Percentiles rank a stretch among this genome's conserved stretches.
Evolutionary conservation across 2,888 invertebrate genomes (phyloP).

Genomic region (Mesorhabditis sp.): DNA sequence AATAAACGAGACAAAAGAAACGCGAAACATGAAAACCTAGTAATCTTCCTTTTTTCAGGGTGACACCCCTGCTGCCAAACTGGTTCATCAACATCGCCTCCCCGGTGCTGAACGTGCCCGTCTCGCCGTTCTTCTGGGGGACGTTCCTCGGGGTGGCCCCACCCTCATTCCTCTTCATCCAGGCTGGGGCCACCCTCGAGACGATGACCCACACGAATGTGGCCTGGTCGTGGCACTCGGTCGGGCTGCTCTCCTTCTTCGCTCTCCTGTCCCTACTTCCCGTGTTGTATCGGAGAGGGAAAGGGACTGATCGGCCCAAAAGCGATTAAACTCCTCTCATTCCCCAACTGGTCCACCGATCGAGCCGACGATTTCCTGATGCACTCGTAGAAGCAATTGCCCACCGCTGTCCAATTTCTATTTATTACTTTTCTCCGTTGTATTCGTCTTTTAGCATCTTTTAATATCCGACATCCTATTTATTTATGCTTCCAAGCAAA

Average conservation of each 20-base stretch:
- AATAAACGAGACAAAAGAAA: conserved; percentile 3
- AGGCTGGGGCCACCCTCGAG: conserved; percentile 92
- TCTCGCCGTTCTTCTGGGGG: conserved; percentile 85
- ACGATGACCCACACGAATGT: conserved; percentile 82
- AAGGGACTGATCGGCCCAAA: conserved; percentile 12
- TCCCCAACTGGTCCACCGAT: too few relatives aligned
- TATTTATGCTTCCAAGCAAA: too few relatives aligned
- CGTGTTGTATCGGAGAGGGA: conserved; percentile 68
- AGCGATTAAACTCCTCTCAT: conserved; percentile 15
- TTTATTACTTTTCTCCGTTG: too few relatives aligned
- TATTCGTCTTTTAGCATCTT: too few relatives aligned
- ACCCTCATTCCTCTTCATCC: conserved; percentile 92
- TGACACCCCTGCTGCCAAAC: conserved; percentile 95
- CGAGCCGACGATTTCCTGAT: too few relatives aligned
- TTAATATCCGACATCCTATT: too few relatives aligned
- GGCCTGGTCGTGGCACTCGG: conserved; percentile 61
- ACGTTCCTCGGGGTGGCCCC: conserved; percentile 95
- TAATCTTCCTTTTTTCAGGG: conserved; percentile 61
- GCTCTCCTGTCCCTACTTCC: conserved; percentile 82
- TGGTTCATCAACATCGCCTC: conserved; percentile 98
- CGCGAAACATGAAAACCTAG: neutral
- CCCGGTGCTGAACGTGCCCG: conserved; percentile 91
- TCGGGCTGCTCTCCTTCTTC: conserved; percentile 68
- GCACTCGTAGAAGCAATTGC: too few relatives aligned
- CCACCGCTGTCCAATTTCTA: too few relatives aligned